phyloP scores from a whole-genome alignment of 2,888 invertebrate species.

The Calameuta pallipes region DNA sequence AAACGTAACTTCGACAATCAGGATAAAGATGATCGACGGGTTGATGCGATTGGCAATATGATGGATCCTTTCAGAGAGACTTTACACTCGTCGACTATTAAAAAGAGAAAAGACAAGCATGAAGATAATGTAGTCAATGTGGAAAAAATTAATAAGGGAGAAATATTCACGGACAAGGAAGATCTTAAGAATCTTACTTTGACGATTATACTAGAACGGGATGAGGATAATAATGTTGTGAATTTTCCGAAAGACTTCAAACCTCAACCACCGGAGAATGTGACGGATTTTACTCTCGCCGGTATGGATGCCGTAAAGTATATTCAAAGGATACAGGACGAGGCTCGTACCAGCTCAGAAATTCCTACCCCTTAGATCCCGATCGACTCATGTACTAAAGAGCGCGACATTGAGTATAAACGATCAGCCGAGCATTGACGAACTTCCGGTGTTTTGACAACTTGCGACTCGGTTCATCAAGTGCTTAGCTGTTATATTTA shows the following conservation, averaged over 20 bases:
- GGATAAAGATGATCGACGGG: background rate
- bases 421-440: too few species aligned
- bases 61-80: background rate
- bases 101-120: constrained; percentile 14
- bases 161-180: constrained; percentile 39
- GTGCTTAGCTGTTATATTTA: background rate
- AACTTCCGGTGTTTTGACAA: background rate
- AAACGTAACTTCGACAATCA: background rate
- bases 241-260: constrained; percentile 46
- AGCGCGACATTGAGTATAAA: too few species aligned
- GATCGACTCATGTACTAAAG: background rate
- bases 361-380: constrained; percentile 13
- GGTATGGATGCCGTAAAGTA: constrained; percentile 48
- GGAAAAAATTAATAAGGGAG: constrained; percentile 29
- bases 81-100: background rate
- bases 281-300: constrained; percentile 35
- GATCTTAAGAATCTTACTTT: constrained; percentile 42
- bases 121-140: background rate
- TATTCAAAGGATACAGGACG: constrained; percentile 40
- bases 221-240: constrained; percentile 30
- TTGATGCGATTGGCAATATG: background rate
- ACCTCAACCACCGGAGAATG: constrained; percentile 37
- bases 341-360: constrained; percentile 21
- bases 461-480: background rate
- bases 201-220: constrained; percentile 41